Base-by-base conservation (phyloP, 1,140 invertebrate species). In the Drosophila mayri region DNA sequence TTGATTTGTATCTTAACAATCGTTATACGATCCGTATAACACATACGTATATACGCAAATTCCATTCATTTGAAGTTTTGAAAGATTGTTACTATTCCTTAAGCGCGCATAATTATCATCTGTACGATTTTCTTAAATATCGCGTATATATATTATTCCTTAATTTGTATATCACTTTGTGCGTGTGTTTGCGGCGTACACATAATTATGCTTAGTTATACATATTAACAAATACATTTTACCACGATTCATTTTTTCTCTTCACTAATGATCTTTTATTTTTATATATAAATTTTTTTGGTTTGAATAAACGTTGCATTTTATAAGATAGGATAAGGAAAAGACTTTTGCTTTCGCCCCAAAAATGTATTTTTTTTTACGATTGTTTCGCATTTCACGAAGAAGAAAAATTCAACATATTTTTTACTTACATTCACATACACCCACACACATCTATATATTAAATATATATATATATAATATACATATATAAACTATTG, bases 401-500 rank as follows among this genome's bases (percentile, higher is more conserved):
- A 82, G 55, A 81, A 37, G 54, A 18, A 64, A 50, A 68, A 71
- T 70, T 46, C 50, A 40, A 59, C 38, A 58, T 40, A 41, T 64
- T 58, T 55, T 40, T 40, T 37, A 54, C 54, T 54, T 37, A 71
- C 61, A 55, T 62, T 54, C 44, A 66, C 28, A 61, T 20, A 35
- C 43, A 50, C 46, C 40, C 41, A 38, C 22, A 37, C 65, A 49
- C 68, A 71, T 72, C 65, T 59, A 72, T 70, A 72, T 72, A 70
- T 70, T 41, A 61, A 70, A 44, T 20, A 52, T 52, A 58, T 57
- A 71, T 71, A 70, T 66, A 66, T 52, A 65, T 68, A 46, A 68
- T 47, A 68, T 70, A 71, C 67, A 70, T 70, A 72, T 58, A 66
- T 68, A 68, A 71, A 71, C 50, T 71, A 71, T 68, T 71, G 67